A percentile compares a stretch with the other conserved stretches of the same genome.
Conservation (phyloP, 2,113 vertebrate species). For the Pteronura brasiliensis region DNA sequence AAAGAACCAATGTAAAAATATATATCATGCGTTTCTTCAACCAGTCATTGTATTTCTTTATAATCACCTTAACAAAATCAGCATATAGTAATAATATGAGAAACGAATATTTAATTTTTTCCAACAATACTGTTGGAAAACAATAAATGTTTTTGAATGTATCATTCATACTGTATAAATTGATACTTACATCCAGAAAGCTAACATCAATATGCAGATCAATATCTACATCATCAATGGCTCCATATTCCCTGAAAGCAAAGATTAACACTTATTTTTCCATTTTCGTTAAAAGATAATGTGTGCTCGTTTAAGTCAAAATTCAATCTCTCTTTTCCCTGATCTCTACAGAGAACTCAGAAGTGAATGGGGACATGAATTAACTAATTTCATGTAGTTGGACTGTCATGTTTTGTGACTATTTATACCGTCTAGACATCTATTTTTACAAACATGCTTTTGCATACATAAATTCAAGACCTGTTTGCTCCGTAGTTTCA, state of each 20-base stretch:
- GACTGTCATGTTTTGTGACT: neutral
- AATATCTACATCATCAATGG: constrained; percentile 95
- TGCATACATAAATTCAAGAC: neutral
- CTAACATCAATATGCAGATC: constrained; percentile 94
- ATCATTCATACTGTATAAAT: neutral
- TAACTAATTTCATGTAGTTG: neutral
- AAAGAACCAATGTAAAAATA: neutral
- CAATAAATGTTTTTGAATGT: neutral
- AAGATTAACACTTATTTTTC: constrained; percentile 55
- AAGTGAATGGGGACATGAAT: neutral
- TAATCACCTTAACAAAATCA: neutral
- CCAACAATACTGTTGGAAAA: neutral
- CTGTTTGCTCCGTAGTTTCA: neutral
- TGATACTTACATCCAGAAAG: constrained; percentile 93
- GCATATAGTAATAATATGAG: neutral
- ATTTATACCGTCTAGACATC: neutral
- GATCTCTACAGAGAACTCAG: neutral
- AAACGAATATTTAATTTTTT: neutral
- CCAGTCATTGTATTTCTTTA: neutral
- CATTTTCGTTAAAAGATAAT: neutral
- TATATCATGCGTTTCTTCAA: neutral
- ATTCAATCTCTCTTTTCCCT: neutral
- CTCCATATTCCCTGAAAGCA: constrained; percentile 93
- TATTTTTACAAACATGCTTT: neutral
- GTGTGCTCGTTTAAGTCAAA: neutral